Percentiles rank a stretch among this genome's conserved stretches.
Conservation (phyloP, 2,888 invertebrate genomes). For the Dicranocentrus wangi region DNA sequence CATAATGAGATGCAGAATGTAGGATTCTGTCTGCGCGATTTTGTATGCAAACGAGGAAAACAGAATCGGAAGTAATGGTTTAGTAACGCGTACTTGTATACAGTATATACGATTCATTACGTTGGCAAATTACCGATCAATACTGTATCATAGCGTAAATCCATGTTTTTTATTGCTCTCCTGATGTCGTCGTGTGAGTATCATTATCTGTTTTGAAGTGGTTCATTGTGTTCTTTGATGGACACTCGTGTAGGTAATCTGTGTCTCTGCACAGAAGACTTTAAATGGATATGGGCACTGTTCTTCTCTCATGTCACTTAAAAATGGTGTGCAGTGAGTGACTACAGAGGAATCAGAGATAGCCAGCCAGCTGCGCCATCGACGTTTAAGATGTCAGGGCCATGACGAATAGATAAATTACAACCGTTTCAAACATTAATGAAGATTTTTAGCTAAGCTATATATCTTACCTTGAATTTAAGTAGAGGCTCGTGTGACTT, state of each 20-base stretch:
- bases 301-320: too few relatives aligned
- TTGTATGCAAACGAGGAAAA: background rate
- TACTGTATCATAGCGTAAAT: background rate
- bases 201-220: constrained; percentile 3
- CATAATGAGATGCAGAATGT: too few relatives aligned
- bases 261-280: too few relatives aligned
- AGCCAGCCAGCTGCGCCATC: background rate
- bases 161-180: background rate
- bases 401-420: constrained; percentile 55
- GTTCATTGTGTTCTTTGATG: background rate
- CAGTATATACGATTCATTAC: constrained; percentile 2
- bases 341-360: too few relatives aligned
- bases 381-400: constrained; percentile 41
- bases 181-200: constrained; percentile 13
- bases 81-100: constrained; percentile 16
- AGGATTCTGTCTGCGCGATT: too few relatives aligned
- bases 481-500: background rate
- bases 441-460: constrained; percentile 39
- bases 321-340: too few relatives aligned
- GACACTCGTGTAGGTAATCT: constrained; percentile 1
- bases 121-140: background rate
- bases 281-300: too few relatives aligned
- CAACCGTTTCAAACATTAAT: constrained; percentile 22
- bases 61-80: constrained; percentile 18
- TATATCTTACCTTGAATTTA: constrained; percentile 49